phyloP scores from a whole-genome alignment of 2,888 invertebrate species.

The Brachyptera putata region DNA sequence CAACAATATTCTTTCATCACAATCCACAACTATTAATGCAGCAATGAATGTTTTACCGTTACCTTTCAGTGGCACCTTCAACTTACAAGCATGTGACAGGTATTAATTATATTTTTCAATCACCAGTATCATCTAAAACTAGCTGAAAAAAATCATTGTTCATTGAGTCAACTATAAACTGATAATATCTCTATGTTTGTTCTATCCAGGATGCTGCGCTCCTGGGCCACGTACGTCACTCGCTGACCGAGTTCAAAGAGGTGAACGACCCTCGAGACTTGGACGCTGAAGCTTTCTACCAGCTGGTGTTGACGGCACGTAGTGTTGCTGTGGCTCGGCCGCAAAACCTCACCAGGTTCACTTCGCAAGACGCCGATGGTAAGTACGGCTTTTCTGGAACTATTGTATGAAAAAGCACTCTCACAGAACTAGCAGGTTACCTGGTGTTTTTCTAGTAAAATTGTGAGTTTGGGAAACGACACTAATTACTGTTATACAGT shows the following conservation, averaged over 20 bases:
- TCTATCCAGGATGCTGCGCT: slow-evolving; percentile 72
- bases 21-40: no score
- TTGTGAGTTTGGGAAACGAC: not conserved
- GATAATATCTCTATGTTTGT: slow-evolving; percentile 36
- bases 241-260: slow-evolving; percentile 61
- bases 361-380: no score
- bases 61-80: no score
- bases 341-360: slow-evolving; percentile 68
- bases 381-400: not conserved
- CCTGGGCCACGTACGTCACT: slow-evolving; percentile 67
- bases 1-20: no score
- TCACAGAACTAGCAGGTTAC: not conserved
- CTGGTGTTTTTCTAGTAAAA: not conserved
- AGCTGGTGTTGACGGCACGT: slow-evolving; percentile 76
- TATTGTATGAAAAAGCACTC: not conserved
- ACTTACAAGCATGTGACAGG: no score
- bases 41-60: no score
- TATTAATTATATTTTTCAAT: no score
- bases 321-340: slow-evolving; percentile 83
- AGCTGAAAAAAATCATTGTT: no score
- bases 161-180: no score
- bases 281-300: slow-evolving; percentile 88
- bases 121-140: no score
- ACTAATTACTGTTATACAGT: no score
- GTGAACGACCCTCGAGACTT: slow-evolving; percentile 61